Percentiles rank a stretch among this genome's conserved stretches.
These are phyloP conservation scores for Caenorhabditis virilis DNA, from an alignment of 2,888 invertebrate species.

Conservation along the genomic window DNA sequence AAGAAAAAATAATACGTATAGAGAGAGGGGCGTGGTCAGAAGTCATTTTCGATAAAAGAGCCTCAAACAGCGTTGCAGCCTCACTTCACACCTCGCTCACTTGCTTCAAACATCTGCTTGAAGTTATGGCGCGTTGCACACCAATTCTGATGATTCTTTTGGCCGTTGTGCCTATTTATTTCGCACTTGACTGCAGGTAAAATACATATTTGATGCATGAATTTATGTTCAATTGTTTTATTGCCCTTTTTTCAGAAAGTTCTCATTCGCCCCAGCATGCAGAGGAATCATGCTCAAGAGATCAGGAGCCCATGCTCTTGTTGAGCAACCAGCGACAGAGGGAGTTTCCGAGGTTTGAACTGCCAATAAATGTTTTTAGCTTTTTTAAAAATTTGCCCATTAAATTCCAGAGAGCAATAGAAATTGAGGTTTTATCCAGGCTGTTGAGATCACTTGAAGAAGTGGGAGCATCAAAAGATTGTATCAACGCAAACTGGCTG, in stretches of 20 bases:
- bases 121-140: conserved; percentile 31
- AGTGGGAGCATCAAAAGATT: conserved; percentile 31
- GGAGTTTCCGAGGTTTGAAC: no score
- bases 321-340: conserved; percentile 10
- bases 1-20: no score
- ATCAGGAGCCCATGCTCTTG: conserved; percentile 21
- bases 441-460: conserved; percentile 25
- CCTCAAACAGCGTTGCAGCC: no score
- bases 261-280: conserved; percentile 61
- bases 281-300: conserved; percentile 60
- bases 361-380: no score
- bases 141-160: conserved; percentile 36
- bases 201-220: background rate
- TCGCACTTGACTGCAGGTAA: conserved; percentile 46
- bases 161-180: conserved; percentile 35
- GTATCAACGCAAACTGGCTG: conserved; percentile 28
- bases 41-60: conserved; percentile 29
- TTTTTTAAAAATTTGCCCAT: no score
- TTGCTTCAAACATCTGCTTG: conserved; percentile 4
- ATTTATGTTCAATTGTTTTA: background rate
- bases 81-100: conserved; percentile 35
- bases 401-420: conserved; percentile 21
- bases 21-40: conserved; percentile 27
- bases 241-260: conserved; percentile 43
- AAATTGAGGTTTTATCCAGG: conserved; percentile 19